These are phyloP conservation scores for Rachycentron canadum DNA, from an alignment of 2,797 vertebrate species.

Conservation along the genomic window DNA sequence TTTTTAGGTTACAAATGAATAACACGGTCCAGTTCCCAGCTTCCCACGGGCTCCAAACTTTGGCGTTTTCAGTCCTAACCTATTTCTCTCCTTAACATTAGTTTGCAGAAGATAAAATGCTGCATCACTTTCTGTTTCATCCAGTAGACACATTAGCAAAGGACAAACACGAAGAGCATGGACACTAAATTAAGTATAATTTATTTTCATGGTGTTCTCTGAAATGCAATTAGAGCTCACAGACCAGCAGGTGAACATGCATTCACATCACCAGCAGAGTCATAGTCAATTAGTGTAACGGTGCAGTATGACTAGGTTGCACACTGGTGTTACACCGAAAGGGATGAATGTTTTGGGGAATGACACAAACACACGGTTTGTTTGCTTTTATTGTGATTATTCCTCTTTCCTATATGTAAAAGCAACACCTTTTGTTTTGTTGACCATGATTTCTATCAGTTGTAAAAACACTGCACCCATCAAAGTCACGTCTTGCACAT, in stretches of 20 bases:
- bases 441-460: neutral
- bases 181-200: neutral
- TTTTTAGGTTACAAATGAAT: conserved; percentile 16
- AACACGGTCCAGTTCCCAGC: neutral
- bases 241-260: conserved; percentile 3
- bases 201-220: neutral
- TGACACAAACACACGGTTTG: neutral
- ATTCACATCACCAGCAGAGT: neutral
- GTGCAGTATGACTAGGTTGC: neutral
- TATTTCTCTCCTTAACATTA: neutral
- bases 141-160: neutral
- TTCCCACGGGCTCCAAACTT: neutral
- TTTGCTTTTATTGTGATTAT: neutral
- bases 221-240: neutral
- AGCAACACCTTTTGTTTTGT: neutral
- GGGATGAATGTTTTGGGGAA: neutral
- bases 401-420: neutral
- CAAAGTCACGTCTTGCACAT: neutral
- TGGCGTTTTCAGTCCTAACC: neutral
- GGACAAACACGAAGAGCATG: neutral
- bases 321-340: neutral
- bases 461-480: neutral
- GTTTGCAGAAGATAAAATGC: neutral
- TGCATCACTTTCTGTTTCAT: neutral
- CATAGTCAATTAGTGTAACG: neutral